phyloP scores from a whole-genome alignment of 2,888 invertebrate species.

The Polydesmus complanatus region DNA sequence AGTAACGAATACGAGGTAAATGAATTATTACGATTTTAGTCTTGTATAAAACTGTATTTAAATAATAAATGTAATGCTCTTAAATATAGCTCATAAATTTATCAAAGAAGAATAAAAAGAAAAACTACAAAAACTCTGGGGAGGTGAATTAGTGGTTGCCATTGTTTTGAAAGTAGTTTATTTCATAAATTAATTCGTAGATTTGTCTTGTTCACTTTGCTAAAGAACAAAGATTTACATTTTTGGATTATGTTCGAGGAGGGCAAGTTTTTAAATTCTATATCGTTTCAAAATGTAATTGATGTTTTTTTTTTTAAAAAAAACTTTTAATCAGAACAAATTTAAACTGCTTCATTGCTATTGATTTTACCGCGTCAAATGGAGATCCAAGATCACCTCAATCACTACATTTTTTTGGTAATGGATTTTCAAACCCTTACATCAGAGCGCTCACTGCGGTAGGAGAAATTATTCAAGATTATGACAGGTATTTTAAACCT shows the following conservation, averaged over 20 bases:
- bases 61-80: too few species aligned
- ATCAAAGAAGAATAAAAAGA: slow-evolving; percentile 34
- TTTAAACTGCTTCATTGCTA: slow-evolving; percentile 35
- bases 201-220: background rate
- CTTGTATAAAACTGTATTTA: too few species aligned
- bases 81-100: slow-evolving; percentile 30
- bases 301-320: slow-evolving; percentile 3
- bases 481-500: slow-evolving; percentile 18
- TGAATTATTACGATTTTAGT: background rate
- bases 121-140: slow-evolving; percentile 36
- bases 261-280: too few species aligned
- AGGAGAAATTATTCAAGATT: slow-evolving; percentile 24
- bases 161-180: background rate
- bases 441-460: slow-evolving; percentile 31
- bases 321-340: slow-evolving; percentile 28
- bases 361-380: slow-evolving; percentile 34
- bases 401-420: slow-evolving; percentile 22
- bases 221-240: slow-evolving; percentile 31
- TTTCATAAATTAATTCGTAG: background rate
- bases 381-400: slow-evolving; percentile 22
- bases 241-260: slow-evolving; percentile 43
- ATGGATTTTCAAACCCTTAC: slow-evolving; percentile 23
- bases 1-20: slow-evolving; percentile 29
- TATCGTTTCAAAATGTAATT: background rate
- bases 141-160: slow-evolving; percentile 22